These are phyloP conservation scores for Meiosimyza platycephala DNA, from an alignment of 2,888 invertebrate species.

Conservation along the genomic window DNA sequence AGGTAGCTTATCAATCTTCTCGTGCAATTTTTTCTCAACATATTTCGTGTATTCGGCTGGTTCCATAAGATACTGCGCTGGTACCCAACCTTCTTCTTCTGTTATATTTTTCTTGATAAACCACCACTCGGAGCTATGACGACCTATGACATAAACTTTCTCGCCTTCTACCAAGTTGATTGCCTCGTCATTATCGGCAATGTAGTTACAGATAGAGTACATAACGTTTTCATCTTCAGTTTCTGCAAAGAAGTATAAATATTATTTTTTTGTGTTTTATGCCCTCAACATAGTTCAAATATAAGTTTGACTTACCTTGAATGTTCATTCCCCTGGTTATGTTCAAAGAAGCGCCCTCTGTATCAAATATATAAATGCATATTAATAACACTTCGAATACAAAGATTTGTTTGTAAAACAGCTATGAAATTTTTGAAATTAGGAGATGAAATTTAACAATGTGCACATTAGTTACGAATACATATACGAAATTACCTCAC, in stretches of 20 bases:
- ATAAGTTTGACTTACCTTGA: conserved; percentile 61
- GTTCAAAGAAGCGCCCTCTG: conserved; percentile 80
- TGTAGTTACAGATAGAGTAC: conserved; percentile 86
- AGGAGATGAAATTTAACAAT: not conserved
- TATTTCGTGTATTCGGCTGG: conserved; percentile 84
- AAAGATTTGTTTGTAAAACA: not conserved
- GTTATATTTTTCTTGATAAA: conserved; percentile 89
- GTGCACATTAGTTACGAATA: conserved; percentile 54
- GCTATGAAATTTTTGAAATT: conserved; percentile 9
- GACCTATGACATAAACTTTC: conserved; percentile 84
- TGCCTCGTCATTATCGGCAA: conserved; percentile 88
- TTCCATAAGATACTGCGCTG: conserved; percentile 87
- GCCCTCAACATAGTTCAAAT: not conserved
- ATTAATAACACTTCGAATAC: not conserved
- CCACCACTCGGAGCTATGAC: conserved; percentile 92
- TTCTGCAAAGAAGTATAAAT: conserved; percentile 51
- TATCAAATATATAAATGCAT: not conserved
- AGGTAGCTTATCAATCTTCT: conserved; percentile 91
- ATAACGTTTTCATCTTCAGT: conserved; percentile 78
- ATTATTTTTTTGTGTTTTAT: not conserved
- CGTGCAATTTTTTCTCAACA: conserved; percentile 87
- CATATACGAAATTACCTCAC: conserved; percentile 61
- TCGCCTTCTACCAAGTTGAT: conserved; percentile 92
- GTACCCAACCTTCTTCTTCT: conserved; percentile 94
- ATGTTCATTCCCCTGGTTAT: conserved; percentile 77